Evolutionary conservation across 2,113 vertebrate species (phyloP), one percentile per base, ranked within the genome.

Genomic region (Notarius quadriscutis): DNA sequence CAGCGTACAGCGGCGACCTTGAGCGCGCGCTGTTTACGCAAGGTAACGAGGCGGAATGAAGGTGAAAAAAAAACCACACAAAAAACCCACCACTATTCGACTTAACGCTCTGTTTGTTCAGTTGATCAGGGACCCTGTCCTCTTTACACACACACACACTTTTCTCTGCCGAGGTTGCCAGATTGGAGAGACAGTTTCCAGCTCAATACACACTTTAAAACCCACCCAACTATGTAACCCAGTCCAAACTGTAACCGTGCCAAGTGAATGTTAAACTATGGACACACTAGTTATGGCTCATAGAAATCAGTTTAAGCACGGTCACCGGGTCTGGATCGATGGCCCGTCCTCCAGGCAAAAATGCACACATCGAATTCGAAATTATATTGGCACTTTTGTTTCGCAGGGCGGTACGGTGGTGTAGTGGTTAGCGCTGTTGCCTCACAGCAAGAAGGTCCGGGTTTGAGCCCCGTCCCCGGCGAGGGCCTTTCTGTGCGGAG

Each of bases 61-160:
- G 55, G 62, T 65, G 88, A 85, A 89, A 89, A 57, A 82, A 67
- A 83, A 18, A 81, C 1, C 14, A 41, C 41, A 41, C 3, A 3
- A 41, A 4, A 41, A 41, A 41, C 41, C 41, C 41, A 41, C 41
- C 41, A 3, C 57, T 84, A 87, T 89, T 84, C 82, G 83, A 90
- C 80, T 91, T 91, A 91, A 90, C 88, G 89, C 88, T 86, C 82
- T 90, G 89, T 92, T 91, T 89, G 87, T 90, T 88, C 87, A 90
- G 91, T 88, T 90, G 87, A 91, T 90, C 90, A 89, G 83, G 27
- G 81, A 87, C 82, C 67, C 85, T 79, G 91, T 88, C 87, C 90
- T 88, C 87, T 87, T 87, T 84, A n/a, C 48, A 34, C 53, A 58
- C 55, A 58, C 53, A 80, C 53, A 58, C 55, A 60, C n/a, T 18